Conservation (phyloP, 2,888 invertebrate species). For the Esperia sulphurella region DNA sequence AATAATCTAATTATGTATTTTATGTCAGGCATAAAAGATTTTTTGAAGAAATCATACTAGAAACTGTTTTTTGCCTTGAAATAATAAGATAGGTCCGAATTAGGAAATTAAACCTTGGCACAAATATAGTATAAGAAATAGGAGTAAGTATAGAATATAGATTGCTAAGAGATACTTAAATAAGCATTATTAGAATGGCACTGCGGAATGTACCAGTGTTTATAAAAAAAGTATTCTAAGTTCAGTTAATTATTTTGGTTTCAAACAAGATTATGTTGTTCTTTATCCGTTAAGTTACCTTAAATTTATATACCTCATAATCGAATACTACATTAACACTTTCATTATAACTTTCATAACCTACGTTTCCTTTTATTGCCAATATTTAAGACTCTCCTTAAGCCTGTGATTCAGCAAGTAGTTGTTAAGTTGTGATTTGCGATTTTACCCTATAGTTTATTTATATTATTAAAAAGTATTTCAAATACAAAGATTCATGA, state of each 20-base stretch:
- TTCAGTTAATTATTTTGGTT: conserved; percentile 57
- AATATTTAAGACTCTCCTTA: conserved; percentile 49
- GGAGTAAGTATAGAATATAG: conserved; percentile 57
- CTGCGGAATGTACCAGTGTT: conserved; percentile 74
- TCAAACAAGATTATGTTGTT: conserved; percentile 69
- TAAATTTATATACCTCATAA: conserved; percentile 44
- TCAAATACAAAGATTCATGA: conserved; percentile 71
- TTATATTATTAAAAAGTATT: conserved; percentile 34
- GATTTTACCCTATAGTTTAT: conserved; percentile 66
- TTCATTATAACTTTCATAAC: conserved; percentile 41
- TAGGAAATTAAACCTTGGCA: not conserved
- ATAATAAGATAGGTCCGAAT: not conserved
- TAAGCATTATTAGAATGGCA: conserved; percentile 73
- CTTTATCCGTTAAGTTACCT: conserved; percentile 33
- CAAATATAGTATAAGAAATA: conserved; percentile 20
- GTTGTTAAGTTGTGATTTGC: conserved; percentile 75
- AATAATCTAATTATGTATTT: conserved; percentile 18
- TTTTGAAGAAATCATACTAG: not conserved
- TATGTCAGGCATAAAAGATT: not conserved
- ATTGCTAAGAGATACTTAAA: conserved; percentile 52
- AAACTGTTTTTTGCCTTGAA: not conserved
- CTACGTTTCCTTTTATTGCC: conserved; percentile 61
- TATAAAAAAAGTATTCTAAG: conserved; percentile 72
- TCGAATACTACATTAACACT: conserved; percentile 47
- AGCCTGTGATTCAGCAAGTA: conserved; percentile 66